phyloP scores from a whole-genome alignment of 2,797 vertebrate genomes.

The Leptatherina wallacei region DNA sequence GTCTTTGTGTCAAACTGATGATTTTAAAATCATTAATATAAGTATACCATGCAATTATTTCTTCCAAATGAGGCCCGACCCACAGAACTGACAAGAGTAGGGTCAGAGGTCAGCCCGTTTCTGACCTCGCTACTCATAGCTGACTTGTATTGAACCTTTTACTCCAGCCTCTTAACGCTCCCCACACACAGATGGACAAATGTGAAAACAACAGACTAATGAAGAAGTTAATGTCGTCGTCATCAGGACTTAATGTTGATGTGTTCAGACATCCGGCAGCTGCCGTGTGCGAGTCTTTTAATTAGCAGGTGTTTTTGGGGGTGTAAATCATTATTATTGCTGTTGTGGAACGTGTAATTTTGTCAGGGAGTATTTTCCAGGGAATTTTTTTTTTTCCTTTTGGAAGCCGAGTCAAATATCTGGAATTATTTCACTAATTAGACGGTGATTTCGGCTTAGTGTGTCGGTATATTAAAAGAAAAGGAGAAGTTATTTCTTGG shows the following conservation, averaged over 20 bases:
- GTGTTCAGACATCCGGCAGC: constrained; percentile 51
- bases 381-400: not conserved
- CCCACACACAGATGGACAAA: constrained; percentile 8
- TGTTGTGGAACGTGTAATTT: constrained; percentile 13
- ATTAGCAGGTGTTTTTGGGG: constrained; percentile 67
- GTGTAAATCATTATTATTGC: constrained; percentile 40
- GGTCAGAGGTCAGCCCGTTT: constrained; percentile 1
- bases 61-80: not conserved
- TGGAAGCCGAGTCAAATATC: constrained; percentile 17
- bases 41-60: too few relatives aligned
- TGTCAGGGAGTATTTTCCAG: constrained; percentile 15
- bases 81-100: not conserved
- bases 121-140: not conserved
- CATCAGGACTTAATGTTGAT: constrained; percentile 36
- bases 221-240: constrained; percentile 32
- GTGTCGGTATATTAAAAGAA: not conserved
- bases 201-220: constrained; percentile 37
- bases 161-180: not conserved
- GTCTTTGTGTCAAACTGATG: not conserved
- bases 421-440: constrained; percentile 10
- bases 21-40: not conserved
- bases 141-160: not conserved
- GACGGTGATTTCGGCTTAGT: constrained; percentile 6
- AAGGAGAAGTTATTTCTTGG: constrained; percentile 20
- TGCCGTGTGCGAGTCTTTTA: constrained; percentile 68